Evolutionary conservation across 2,888 invertebrate genomes (phyloP).

Genomic region (Mesorhabditis belari): DNA sequence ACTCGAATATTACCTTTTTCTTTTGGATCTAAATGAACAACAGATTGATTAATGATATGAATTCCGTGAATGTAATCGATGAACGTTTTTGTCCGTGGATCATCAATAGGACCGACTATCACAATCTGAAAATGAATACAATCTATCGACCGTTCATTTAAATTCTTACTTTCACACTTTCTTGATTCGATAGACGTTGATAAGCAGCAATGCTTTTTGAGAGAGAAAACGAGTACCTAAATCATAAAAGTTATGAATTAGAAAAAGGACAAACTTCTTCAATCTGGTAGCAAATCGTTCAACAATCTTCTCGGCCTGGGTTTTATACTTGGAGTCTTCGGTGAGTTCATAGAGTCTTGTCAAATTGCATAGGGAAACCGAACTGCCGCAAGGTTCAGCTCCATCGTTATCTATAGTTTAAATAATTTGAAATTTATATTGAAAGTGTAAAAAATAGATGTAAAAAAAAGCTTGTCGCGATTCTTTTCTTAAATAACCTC

Average conservation of each 20-base stretch:
- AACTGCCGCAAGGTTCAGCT: slow-evolving; percentile 87
- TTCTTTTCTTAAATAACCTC: not conserved
- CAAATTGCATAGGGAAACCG: slow-evolving; percentile 75
- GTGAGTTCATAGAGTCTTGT: slow-evolving; percentile 61
- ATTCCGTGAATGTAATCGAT: not conserved
- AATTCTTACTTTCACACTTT: slow-evolving; percentile 4
- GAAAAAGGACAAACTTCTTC: slow-evolving; percentile 52
- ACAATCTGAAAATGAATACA: not conserved
- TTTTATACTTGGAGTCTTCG: slow-evolving; percentile 61
- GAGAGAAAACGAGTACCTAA: slow-evolving; percentile 65
- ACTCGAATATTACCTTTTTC: not conserved
- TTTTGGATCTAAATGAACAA: not conserved
- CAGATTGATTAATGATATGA: not conserved
- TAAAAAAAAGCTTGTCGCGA: not conserved
- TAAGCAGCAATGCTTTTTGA: slow-evolving; percentile 66
- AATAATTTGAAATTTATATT: not conserved
- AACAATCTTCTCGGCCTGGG: slow-evolving; percentile 44
- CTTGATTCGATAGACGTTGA: slow-evolving; percentile 6
- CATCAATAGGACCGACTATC: slow-evolving; percentile 3
- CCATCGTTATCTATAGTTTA: slow-evolving; percentile 74
- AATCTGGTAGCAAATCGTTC: slow-evolving; percentile 64
- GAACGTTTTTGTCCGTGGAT: slow-evolving; percentile 3
- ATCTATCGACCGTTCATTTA: slow-evolving; percentile 3
- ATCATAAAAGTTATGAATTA: slow-evolving; percentile 1
- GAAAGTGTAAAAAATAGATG: not conserved